These are phyloP conservation scores for Sus scrofa DNA, from an alignment of 2,113 vertebrate species.

Conservation along the genomic window T2T-Sscrofa CM000817.6:98410501-98411000, in stretches of 20 bases:
- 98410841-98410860: background rate
- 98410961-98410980: background rate
- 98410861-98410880: background rate
- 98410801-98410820: background rate
- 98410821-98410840: background rate
- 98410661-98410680: background rate
- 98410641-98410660: background rate
- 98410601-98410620: background rate
- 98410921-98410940: background rate
- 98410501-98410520: background rate
- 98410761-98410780: background rate
- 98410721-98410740: background rate
- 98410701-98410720: background rate
- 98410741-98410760: background rate
- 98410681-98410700: background rate
- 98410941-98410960: background rate
- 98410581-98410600: background rate
- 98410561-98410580: background rate
- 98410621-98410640: background rate
- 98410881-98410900: background rate
- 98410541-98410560: background rate
- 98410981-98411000: background rate
- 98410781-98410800: background rate
- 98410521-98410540: background rate
- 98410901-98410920: background rate